phyloP scores from a whole-genome alignment of 2,888 invertebrate genomes.

The Halictus quadricinctus region DNA sequence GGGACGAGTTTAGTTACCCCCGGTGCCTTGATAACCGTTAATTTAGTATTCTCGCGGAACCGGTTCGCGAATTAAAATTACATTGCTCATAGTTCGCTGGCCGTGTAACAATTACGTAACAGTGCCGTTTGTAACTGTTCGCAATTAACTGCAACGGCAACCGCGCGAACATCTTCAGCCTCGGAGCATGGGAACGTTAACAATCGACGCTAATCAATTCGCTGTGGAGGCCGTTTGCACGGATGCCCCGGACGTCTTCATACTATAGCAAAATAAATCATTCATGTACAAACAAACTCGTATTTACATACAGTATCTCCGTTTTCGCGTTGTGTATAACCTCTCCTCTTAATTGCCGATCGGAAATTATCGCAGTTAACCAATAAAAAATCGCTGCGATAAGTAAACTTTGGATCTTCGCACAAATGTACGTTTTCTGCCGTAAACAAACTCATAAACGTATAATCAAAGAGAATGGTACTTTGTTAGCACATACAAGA shows the following conservation, averaged over 20 bases:
- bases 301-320: not conserved
- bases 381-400: too few species aligned
- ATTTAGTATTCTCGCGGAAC: conserved; percentile 29
- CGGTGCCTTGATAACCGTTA: conserved; percentile 4
- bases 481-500: too few species aligned
- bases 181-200: conserved; percentile 19
- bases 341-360: not conserved
- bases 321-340: not conserved
- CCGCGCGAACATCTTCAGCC: conserved; percentile 20
- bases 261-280: not conserved
- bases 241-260: not conserved
- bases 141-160: conserved; percentile 18
- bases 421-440: too few species aligned
- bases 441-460: too few species aligned
- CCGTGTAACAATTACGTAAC: conserved; percentile 34
- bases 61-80: conserved; percentile 36
- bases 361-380: not conserved
- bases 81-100: conserved; percentile 37
- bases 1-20: not conserved
- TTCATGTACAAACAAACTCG: not conserved
- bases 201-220: conserved; percentile 21
- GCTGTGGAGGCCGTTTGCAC: not conserved
- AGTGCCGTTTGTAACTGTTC: conserved; percentile 20
- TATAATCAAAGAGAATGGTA: too few species aligned
- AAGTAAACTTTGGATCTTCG: too few species aligned